These are phyloP conservation scores for Thysanoteuthis rhombus DNA, from an alignment of 2,888 invertebrate species.

Conservation along the genomic window DNA sequence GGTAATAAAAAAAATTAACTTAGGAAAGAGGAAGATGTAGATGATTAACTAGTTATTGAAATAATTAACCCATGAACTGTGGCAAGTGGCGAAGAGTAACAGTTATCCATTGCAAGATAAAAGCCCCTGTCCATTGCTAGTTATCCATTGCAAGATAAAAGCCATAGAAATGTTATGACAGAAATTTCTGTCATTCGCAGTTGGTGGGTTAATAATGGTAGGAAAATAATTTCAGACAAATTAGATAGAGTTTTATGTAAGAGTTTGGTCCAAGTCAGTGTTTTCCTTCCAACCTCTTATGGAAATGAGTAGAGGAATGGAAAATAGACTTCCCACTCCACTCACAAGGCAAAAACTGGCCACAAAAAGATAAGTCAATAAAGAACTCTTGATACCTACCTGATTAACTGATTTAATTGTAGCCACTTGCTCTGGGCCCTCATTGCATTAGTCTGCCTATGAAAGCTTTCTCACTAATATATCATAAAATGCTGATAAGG, in stretches of 20 bases:
- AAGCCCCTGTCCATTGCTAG: no score
- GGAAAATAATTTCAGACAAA: background rate
- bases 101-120: no score
- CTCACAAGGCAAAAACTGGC: background rate
- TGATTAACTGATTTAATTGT: background rate
- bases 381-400: background rate
- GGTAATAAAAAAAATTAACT: background rate
- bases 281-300: background rate
- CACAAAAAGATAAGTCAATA: background rate
- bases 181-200: no score
- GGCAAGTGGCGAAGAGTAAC: no score
- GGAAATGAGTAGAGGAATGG: background rate
- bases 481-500: conserved; percentile 12
- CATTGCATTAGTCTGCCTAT: background rate
- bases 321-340: background rate
- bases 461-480: background rate
- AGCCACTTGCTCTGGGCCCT: background rate
- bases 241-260: background rate
- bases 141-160: no score
- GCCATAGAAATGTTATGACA: no score
- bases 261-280: background rate
- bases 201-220: no score
- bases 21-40: background rate
- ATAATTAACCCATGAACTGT: no score
- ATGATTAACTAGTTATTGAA: background rate